Base-by-base conservation (phyloP, 2,888 invertebrate genomes). In the Cantharis rufa region DNA sequence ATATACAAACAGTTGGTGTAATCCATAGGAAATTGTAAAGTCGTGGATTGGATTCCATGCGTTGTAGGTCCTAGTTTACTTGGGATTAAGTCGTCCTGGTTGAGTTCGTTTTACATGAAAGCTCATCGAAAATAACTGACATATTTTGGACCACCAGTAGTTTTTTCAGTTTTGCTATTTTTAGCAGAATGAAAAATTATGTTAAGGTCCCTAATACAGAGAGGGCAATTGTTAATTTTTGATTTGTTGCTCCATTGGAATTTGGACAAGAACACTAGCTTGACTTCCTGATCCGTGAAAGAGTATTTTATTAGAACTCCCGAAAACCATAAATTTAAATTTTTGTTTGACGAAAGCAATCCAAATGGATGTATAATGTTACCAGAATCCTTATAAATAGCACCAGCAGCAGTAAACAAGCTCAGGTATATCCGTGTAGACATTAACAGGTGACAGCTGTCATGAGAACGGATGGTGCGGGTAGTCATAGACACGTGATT, bases 361-460 rank as follows among this genome's bases (percentile, higher is more conserved):
- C 69, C 62, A 74, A 64, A 69, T 77, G 64, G 63, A 21, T 48
- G 77, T 77, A 77, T 77, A 77, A 74, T 74, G 74, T 77, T 74
- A 74, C 77, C 74, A 15, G 77, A 77, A 74, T 32, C 77, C 68
- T 77, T 77, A 77, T 77, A 77, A 77, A 77, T 77, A 77, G 77
- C 77, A 77, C 74, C 73, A 71, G 74, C 69, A 71, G 74, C 73
- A 74, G 74, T 77, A 77, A 77, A 77, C 77, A 77, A 71, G 71
- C 77, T 62, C 77, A 77, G 77, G 77, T 77, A 77, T 77, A 77
- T 77, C 71, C 74, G 68, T 70, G 62, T 70, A 77, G 77, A 76
- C 77, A 74, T 77, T 77, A 77, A 77, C 77, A 77, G 77, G 77
- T 77, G 77, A 77, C 77, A 77, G 74, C 77, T 77, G 77, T 74